A percentile compares a stretch with the other conserved stretches of the same genome.
Evolutionary conservation across 2,113 vertebrate species (phyloP).

Genomic region (Catharus fuscescens): DNA sequence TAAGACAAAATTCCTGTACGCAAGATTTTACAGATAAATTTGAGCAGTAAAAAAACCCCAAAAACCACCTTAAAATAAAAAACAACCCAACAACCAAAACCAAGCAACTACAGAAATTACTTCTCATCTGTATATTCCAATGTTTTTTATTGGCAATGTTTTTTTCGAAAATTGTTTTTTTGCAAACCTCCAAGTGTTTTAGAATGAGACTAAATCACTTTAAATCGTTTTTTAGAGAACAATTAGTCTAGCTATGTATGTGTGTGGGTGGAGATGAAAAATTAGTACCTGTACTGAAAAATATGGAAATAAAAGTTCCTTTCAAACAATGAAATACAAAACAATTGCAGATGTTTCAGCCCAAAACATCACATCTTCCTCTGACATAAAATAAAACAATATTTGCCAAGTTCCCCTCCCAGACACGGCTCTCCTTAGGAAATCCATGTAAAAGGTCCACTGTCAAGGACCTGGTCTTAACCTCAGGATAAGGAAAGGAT

Average conservation of each 20-base stretch:
- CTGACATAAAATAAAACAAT: neutral
- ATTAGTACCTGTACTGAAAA: neutral
- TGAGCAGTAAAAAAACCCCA: neutral
- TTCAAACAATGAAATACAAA: neutral
- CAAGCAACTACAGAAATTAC: neutral
- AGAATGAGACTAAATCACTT: neutral
- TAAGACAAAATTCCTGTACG: neutral
- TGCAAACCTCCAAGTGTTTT: neutral
- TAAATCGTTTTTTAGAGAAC: neutral
- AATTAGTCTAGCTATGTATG: neutral
- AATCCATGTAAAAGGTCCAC: neutral
- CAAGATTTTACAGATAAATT: neutral
- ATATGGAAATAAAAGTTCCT: neutral
- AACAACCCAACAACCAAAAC: neutral
- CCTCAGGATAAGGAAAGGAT: neutral
- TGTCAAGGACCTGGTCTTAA: neutral
- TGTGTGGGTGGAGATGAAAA: neutral
- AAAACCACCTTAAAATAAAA: neutral
- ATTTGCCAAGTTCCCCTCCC: neutral
- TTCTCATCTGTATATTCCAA: neutral
- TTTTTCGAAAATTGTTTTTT: neutral
- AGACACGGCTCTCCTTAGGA: neutral
- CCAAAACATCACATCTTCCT: neutral
- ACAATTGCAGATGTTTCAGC: neutral
- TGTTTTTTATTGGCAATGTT: neutral